Evolutionary conservation across 1,140 invertebrate genomes (phyloP), one percentile per base, ranked within the genome.

Genomic region (Pogonomyrmex californicus): DNA sequence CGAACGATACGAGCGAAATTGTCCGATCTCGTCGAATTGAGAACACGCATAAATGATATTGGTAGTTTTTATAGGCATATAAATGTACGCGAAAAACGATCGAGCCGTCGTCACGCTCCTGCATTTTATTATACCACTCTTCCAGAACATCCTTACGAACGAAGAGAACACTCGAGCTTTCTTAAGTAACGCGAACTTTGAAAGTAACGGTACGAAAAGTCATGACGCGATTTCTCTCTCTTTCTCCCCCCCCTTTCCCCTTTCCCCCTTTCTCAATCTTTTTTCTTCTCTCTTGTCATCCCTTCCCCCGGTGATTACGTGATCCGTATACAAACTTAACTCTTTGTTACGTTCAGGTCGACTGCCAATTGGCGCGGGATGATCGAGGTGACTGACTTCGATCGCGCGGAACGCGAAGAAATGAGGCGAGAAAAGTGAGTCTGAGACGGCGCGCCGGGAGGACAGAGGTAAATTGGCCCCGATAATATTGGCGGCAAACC

Each of bases 81-180:
- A 62, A 2, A 47, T 4, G 44, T 38, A 30, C 4, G 14, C 63
- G 49, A 14, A 23, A 23, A 17, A 41, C n/a, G 17, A 47, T 41
- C 30, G 23, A 62, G 36, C 51, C 58, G 33, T 41, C 47, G 58
- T 54, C 58, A 44, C 71, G 62, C 23, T 58, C 33, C 60, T 63
- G 87, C 70, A 88, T 88, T 88, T 88, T 88, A 88, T 86, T 86
- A 88, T 73, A 79, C 86, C 85, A 49, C 78, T 88, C 86, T 77
- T 62, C 71, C 75, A 87, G 86, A 87, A 63, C 56, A 41, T 86
- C 63, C 60, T 38, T 71, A 30, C 76, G 23, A 36, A 38, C 75
- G 12, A 36, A 36, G 51, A 38, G 38, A 51, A 70, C n/a, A 65
- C 88, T 89, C 86, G 86, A 87, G 87, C 88, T 82, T 71, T 71